These are phyloP conservation scores for Dendroctonus valens DNA, from an alignment of 1,140 invertebrate genomes.

Conservation along the genomic window DNA sequence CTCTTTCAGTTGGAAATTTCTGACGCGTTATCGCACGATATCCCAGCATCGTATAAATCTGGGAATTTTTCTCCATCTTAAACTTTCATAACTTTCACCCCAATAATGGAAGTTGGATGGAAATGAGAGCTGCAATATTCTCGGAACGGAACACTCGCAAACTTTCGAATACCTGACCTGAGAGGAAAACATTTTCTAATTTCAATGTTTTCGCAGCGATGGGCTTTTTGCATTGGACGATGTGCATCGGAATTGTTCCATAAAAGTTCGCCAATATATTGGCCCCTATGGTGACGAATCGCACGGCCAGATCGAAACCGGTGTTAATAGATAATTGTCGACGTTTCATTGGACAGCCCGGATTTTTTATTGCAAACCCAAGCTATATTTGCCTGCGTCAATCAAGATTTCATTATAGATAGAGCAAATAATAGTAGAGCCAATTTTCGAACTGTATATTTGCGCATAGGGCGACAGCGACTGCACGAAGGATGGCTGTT, in stretches of 20 bases:
- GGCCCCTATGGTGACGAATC: too few species aligned
- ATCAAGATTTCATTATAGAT: constrained; percentile 53
- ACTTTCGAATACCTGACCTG: background rate
- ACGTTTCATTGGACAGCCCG: background rate
- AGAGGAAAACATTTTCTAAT: constrained; percentile 3
- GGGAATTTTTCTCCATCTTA: background rate
- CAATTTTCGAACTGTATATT: constrained; percentile 41
- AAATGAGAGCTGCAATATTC: constrained; percentile 5
- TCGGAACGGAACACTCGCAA: constrained; percentile 3
- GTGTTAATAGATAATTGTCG: background rate
- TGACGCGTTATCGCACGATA: too few species aligned
- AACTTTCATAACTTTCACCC: constrained; percentile 5
- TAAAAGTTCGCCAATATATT: too few species aligned
- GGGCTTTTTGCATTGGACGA: background rate
- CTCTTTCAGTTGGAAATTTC: too few species aligned
- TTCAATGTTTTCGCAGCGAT: background rate
- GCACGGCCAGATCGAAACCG: too few species aligned
- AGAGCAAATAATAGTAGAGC: constrained; percentile 50
- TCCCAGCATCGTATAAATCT: too few species aligned
- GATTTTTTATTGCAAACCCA: constrained; percentile 47
- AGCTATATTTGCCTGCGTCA: constrained; percentile 46
- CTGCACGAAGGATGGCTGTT: constrained; percentile 1
- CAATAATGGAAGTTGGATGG: constrained; percentile 7
- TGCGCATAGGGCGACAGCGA: constrained; percentile 5
- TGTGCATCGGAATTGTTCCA: too few species aligned